phyloP scores from a whole-genome alignment of 2,888 invertebrate species.

The Hipparchia sbordonii region DNA sequence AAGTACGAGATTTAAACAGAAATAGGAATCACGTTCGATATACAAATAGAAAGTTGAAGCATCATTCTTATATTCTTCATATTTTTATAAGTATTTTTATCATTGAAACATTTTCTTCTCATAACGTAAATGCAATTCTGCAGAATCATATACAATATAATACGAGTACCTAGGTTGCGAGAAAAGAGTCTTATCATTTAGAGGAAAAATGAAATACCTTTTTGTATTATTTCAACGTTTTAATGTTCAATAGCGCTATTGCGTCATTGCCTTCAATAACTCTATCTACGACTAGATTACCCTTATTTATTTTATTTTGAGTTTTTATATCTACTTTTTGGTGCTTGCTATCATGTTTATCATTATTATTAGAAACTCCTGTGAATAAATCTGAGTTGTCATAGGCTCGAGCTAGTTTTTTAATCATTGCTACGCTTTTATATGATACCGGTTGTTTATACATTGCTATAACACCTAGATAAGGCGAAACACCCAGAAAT shows the following conservation, averaged over 20 bases:
- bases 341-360: background rate
- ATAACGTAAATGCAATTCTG: too few species aligned
- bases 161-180: background rate
- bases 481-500: conserved; percentile 53
- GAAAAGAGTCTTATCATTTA: background rate
- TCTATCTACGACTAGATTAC: background rate
- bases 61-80: too few species aligned
- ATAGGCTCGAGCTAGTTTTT: conserved; percentile 54
- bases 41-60: too few species aligned
- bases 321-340: conserved; percentile 10
- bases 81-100: too few species aligned
- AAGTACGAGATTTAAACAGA: too few species aligned
- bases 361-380: background rate
- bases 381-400: conserved; percentile 40
- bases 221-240: conserved; percentile 1
- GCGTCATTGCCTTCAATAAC: conserved; percentile 10
- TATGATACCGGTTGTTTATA: conserved; percentile 67
- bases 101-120: too few species aligned
- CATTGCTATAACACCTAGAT: conserved; percentile 60
- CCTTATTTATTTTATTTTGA: background rate
- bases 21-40: too few species aligned
- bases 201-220: background rate
- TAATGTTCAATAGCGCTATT: conserved; percentile 18
- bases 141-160: too few species aligned
- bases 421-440: conserved; percentile 58